phyloP scores from a whole-genome alignment of 2,797 vertebrate genomes.

The Tapirus indicus region DNA sequence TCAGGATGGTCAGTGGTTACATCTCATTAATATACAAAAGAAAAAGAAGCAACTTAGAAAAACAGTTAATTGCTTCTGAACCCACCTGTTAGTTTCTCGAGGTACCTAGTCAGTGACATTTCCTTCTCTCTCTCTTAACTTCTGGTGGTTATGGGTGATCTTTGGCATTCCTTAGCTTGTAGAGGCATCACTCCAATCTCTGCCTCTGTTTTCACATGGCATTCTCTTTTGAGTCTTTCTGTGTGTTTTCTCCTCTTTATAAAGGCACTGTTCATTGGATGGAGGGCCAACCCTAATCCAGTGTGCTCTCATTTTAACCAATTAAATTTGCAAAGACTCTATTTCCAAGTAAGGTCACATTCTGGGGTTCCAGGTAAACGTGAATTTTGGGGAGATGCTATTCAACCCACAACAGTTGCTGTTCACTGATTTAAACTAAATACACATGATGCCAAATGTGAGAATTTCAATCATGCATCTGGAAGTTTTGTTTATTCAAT shows the following conservation, averaged over 20 bases:
- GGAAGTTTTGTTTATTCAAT: neutral
- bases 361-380: neutral
- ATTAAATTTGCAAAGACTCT: neutral
- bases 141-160: neutral
- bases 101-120: no score
- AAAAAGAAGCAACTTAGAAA: no score
- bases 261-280: neutral
- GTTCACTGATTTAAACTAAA: neutral
- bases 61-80: no score
- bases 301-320: neutral
- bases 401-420: neutral
- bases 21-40: no score
- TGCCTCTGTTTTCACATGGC: neutral
- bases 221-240: neutral
- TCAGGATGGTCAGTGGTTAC: no score
- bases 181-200: neutral
- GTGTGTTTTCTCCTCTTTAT: neutral
- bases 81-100: no score
- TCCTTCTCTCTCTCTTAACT: neutral
- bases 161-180: neutral
- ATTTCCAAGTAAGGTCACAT: neutral
- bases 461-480: neutral
- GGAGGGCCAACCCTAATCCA: neutral
- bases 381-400: neutral
- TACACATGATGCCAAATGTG: neutral